Conservation (phyloP, 1,140 invertebrate genomes). For the Cydia amplana region DNA sequence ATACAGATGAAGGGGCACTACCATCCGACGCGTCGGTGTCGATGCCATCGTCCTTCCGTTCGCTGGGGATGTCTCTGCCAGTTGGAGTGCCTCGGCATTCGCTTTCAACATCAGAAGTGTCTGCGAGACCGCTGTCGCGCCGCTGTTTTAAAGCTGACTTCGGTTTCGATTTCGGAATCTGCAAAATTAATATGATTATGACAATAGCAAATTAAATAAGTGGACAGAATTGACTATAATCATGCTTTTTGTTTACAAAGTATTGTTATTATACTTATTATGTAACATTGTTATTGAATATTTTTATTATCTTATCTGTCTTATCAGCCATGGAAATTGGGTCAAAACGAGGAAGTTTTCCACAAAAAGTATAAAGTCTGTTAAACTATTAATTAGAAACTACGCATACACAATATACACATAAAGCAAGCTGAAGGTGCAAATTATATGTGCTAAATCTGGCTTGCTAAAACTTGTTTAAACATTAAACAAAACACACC, state of each 20-base stretch:
- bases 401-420: too few relatives aligned
- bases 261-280: not conserved
- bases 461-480: not conserved
- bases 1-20: constrained; percentile 28
- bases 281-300: not conserved
- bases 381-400: too few relatives aligned
- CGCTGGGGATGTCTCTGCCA: constrained; percentile 32
- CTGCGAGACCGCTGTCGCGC: constrained; percentile 71
- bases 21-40: constrained; percentile 7
- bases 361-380: too few relatives aligned
- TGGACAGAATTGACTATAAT: not conserved
- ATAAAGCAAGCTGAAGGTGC: not conserved
- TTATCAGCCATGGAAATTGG: not conserved
- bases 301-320: not conserved
- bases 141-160: constrained; percentile 66
- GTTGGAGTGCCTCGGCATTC: constrained; percentile 57
- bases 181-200: constrained; percentile 43
- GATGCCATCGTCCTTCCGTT: not conserved
- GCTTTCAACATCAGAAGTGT: constrained; percentile 74
- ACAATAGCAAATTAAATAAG: not conserved
- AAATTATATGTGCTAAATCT: not conserved
- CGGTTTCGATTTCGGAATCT: constrained; percentile 58
- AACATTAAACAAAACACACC: constrained; percentile 10
- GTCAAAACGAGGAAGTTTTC: not conserved
- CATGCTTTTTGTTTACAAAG: not conserved